Percentiles rank a stretch among this genome's conserved stretches.
These are phyloP conservation scores for Charina bottae DNA, from an alignment of 2,113 vertebrate genomes.

Conservation along the genomic window DNA sequence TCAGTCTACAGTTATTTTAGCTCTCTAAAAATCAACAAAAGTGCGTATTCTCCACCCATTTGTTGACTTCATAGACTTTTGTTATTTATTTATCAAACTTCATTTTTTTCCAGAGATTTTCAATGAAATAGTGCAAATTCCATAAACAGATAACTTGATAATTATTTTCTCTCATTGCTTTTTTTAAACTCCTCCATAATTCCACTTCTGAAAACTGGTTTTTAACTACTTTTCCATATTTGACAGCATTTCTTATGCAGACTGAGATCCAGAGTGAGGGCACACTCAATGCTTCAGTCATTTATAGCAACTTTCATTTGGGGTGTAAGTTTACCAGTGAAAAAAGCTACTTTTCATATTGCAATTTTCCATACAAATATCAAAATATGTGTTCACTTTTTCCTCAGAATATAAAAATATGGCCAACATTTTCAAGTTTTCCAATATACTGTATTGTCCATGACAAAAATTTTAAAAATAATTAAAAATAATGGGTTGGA, in stretches of 20 bases:
- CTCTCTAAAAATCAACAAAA: neutral
- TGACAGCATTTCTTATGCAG: neutral
- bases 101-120: neutral
- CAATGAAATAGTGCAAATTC: neutral
- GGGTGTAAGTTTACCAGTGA: neutral
- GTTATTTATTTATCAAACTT: neutral
- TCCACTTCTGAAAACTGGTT: neutral
- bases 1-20: neutral
- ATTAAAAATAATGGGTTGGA: neutral
- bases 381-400: neutral
- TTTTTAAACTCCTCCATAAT: neutral
- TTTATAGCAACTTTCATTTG: neutral
- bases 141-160: neutral
- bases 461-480: neutral
- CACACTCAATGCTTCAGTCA: neutral
- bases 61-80: neutral
- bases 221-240: neutral
- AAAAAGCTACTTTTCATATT: neutral
- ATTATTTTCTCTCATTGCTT: neutral
- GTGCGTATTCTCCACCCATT: neutral
- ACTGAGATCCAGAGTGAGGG: neutral
- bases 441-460: neutral
- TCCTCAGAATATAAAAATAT: neutral
- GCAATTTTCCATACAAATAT: too few species aligned
- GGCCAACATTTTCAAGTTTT: neutral